Percentiles rank a stretch among this genome's conserved stretches.
phyloP scores from a whole-genome alignment of 2,113 vertebrate genomes.

The Leuciscus idus region DNA sequence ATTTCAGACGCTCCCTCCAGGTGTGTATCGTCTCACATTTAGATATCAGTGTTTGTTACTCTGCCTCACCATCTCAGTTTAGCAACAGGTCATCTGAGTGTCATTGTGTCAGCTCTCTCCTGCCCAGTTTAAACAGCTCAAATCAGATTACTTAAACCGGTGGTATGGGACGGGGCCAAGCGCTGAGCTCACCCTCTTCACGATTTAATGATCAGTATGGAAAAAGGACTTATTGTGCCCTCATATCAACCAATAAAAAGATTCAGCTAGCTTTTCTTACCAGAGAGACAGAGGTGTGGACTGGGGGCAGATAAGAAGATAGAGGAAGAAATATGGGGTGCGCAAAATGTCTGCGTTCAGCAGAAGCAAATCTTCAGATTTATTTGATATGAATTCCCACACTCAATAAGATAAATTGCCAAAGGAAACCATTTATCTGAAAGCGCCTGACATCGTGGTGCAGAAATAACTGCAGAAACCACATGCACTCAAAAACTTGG shows the following conservation, averaged over 20 bases:
- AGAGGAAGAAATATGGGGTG: conserved; percentile 35
- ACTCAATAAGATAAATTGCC: conserved; percentile 62
- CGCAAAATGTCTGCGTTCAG: conserved; percentile 59
- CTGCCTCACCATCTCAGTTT: conserved; percentile 39
- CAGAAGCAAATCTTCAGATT: conserved; percentile 59
- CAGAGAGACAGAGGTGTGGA: conserved; percentile 53
- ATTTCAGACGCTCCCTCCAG: neutral
- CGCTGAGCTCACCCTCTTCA: conserved; percentile 66
- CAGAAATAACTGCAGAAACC: conserved; percentile 6
- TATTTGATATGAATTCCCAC: conserved; percentile 70
- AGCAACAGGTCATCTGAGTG: conserved; percentile 40
- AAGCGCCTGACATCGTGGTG: neutral
- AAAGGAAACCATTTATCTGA: conserved; percentile 36
- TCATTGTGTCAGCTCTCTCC: conserved; percentile 43
- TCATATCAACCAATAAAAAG: conserved; percentile 51
- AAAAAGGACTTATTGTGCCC: conserved; percentile 64
- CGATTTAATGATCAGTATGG: conserved; percentile 58
- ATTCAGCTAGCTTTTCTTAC: conserved; percentile 30
- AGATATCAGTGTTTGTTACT: conserved; percentile 46
- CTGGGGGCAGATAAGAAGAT: conserved; percentile 57
- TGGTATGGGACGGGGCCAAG: conserved; percentile 57
- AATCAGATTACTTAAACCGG: conserved; percentile 62
- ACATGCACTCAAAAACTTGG: neutral
- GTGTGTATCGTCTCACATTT: conserved; percentile 38
- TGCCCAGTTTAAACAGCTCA: conserved; percentile 47